These are phyloP conservation scores for Alauda arvensis DNA, from an alignment of 2,797 vertebrate genomes.

Conservation along the genomic window DNA sequence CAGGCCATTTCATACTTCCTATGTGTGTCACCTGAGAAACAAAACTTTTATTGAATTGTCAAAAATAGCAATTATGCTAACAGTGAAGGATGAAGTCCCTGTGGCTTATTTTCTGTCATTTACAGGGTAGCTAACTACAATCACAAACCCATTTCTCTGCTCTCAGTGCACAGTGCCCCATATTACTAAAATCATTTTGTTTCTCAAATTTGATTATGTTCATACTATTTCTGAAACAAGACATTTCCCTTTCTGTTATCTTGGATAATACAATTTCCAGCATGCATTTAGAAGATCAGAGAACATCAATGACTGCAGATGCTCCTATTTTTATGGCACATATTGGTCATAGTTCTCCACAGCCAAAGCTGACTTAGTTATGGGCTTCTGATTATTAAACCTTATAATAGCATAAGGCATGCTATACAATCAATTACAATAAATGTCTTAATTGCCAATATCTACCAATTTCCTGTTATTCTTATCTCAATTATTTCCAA, in stretches of 20 bases:
- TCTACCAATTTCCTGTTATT: slow-evolving; percentile 60
- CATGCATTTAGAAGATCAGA: slow-evolving; percentile 49
- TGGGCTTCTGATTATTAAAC: slow-evolving; percentile 42
- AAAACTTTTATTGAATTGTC: background rate
- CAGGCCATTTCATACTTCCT: background rate
- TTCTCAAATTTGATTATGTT: slow-evolving; percentile 45
- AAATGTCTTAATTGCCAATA: slow-evolving; percentile 58
- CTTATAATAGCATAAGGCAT: slow-evolving; percentile 40
- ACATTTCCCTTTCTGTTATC: slow-evolving; percentile 49
- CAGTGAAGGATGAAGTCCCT: background rate
- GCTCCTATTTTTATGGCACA: slow-evolving; percentile 32
- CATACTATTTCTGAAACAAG: slow-evolving; percentile 51
- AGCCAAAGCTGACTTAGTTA: slow-evolving; percentile 47
- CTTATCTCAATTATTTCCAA: slow-evolving; percentile 47
- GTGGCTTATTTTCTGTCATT: slow-evolving; percentile 15
- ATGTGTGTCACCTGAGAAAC: background rate
- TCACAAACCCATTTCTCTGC: slow-evolving; percentile 7
- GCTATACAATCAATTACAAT: slow-evolving; percentile 51
- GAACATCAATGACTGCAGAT: slow-evolving; percentile 46
- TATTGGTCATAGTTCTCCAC: slow-evolving; percentile 14
- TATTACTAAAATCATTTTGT: slow-evolving; percentile 33
- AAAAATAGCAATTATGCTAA: background rate
- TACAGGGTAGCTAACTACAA: slow-evolving; percentile 6
- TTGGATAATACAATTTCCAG: slow-evolving; percentile 52
- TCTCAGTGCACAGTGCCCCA: background rate